Evolutionary conservation across 2,888 invertebrate species (phyloP).

Genomic region (Villa cingulata): DNA sequence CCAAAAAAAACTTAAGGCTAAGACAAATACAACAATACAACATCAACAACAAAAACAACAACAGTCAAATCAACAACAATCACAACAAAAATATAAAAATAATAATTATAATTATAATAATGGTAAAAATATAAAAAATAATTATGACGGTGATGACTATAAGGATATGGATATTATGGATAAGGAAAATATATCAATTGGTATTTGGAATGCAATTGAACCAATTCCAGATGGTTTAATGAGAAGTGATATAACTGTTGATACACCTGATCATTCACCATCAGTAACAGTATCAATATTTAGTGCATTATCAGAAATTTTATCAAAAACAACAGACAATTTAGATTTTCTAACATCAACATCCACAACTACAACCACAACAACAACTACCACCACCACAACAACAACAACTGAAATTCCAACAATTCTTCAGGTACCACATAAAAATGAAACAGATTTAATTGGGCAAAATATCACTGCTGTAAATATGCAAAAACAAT

Average conservation of each 20-base stretch:
- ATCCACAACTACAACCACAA: conserved; percentile 16
- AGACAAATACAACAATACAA: too few species aligned
- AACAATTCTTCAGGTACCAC: conserved; percentile 18
- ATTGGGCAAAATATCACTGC: conserved; percentile 11
- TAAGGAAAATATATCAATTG: conserved; percentile 9
- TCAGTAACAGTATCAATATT: conserved; percentile 46
- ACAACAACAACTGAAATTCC: conserved; percentile 18
- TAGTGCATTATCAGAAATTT: conserved; percentile 45
- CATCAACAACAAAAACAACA: conserved; percentile 1
- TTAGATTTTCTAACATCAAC: conserved; percentile 15
- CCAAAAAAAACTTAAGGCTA: too few species aligned
- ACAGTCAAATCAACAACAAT: background rate
- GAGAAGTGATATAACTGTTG: conserved; percentile 37
- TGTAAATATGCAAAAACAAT: conserved; percentile 13
- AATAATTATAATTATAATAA: conserved; percentile 1
- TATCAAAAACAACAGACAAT: conserved; percentile 26
- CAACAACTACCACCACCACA: conserved; percentile 18
- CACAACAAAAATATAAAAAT: background rate
- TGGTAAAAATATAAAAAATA: too few species aligned
- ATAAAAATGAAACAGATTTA: conserved; percentile 10
- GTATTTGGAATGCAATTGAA: conserved; percentile 18
- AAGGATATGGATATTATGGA: too few species aligned
- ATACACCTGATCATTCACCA: conserved; percentile 43
- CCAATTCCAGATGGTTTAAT: conserved; percentile 19
- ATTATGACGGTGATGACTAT: background rate